Evolutionary conservation across 2,113 vertebrate genomes (phyloP).

Genomic region (Capra hircus): DNA sequence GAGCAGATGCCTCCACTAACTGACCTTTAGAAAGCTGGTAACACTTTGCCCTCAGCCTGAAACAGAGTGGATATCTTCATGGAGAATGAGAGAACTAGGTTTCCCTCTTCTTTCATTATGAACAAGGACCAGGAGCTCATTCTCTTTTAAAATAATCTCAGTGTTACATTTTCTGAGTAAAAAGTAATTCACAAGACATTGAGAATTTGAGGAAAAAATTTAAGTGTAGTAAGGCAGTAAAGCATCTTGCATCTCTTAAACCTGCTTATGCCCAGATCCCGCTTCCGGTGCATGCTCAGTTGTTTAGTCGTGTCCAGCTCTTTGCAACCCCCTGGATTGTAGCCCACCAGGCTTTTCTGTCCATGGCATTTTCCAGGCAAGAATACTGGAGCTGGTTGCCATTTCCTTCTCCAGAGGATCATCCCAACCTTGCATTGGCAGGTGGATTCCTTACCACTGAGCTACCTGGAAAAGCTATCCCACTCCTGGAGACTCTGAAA

Average conservation of each 20-base stretch:
- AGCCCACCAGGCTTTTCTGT: not conserved
- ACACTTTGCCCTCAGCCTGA: not conserved
- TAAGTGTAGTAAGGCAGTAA: not conserved
- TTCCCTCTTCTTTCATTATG: not conserved
- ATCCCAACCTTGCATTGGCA: not conserved
- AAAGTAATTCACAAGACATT: not conserved
- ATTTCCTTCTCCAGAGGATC: not conserved
- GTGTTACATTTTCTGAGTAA: not conserved
- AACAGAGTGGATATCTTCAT: not conserved
- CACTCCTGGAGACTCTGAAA: not conserved
- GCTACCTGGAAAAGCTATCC: not conserved
- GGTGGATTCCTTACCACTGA: not conserved
- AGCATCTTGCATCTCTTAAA: not conserved
- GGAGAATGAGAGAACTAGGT: not conserved
- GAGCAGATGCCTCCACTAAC: not conserved
- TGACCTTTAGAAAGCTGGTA: not conserved
- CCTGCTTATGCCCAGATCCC: not conserved
- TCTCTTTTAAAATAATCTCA: not conserved
- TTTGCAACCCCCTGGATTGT: not conserved
- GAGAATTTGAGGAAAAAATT: not conserved
- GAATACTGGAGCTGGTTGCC: not conserved
- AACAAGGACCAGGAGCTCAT: not conserved
- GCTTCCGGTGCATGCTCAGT: not conserved
- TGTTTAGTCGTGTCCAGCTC: rapidly evolving
- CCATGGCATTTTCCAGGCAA: not conserved